These are phyloP conservation scores for Pygocentrus nattereri DNA, from an alignment of 2,797 vertebrate genomes.

Conservation along the genomic window DNA sequence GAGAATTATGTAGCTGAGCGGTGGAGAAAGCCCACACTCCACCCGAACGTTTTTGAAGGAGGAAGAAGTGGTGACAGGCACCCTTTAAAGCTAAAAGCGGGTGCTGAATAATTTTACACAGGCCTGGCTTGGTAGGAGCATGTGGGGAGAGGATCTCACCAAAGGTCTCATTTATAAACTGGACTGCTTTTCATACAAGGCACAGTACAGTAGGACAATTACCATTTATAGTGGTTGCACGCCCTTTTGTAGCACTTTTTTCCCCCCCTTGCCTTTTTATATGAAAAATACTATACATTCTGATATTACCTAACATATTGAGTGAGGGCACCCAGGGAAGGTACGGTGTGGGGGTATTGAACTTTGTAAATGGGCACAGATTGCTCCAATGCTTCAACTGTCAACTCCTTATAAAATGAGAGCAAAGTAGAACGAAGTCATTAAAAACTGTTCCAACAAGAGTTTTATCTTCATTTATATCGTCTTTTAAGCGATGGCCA, in stretches of 20 bases:
- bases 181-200: slow-evolving; percentile 67
- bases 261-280: slow-evolving; percentile 62
- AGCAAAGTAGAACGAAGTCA: slow-evolving; percentile 66
- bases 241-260: slow-evolving; percentile 59
- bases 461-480: slow-evolving; percentile 63
- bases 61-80: slow-evolving; percentile 56
- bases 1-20: slow-evolving; percentile 77
- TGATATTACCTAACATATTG: slow-evolving; percentile 71
- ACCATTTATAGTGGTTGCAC: slow-evolving; percentile 76
- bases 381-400: slow-evolving; percentile 65
- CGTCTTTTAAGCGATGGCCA: slow-evolving; percentile 50
- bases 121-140: slow-evolving; percentile 46
- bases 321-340: slow-evolving; percentile 61
- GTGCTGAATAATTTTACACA: slow-evolving; percentile 49
- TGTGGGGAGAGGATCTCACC: slow-evolving; percentile 35
- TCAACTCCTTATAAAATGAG: slow-evolving; percentile 61
- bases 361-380: slow-evolving; percentile 62
- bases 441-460: slow-evolving; percentile 59
- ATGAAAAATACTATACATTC: slow-evolving; percentile 69
- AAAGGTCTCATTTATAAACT: slow-evolving; percentile 63
- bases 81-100: slow-evolving; percentile 58
- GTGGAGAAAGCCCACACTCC: slow-evolving; percentile 57
- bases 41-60: slow-evolving; percentile 61
- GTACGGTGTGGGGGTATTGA: slow-evolving; percentile 51
- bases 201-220: slow-evolving; percentile 71